Percentiles rank a stretch among this genome's conserved stretches.
phyloP scores from a whole-genome alignment of 1,140 invertebrate genomes.

The Uloborus diversus region DNA sequence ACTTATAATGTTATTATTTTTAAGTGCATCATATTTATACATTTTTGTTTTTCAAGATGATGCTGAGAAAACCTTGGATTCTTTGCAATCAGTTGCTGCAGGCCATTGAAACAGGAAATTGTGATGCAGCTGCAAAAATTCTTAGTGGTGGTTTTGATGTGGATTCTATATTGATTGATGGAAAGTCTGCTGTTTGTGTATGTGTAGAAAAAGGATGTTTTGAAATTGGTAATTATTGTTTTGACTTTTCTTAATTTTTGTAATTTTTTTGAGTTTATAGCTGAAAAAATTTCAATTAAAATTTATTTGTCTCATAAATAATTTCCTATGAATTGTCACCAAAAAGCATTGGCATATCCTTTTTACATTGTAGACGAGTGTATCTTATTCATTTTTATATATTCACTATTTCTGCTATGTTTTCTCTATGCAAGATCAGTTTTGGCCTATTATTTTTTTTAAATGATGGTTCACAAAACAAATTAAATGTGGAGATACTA shows the following conservation, averaged over 20 bases:
- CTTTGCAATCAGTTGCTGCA: conserved; percentile 3
- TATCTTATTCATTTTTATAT: no score
- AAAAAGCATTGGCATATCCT: no score
- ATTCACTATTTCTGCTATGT: no score
- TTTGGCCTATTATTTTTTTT: no score
- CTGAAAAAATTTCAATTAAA: no score
- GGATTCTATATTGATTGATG: neutral
- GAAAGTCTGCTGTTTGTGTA: conserved; percentile 7
- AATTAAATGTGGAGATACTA: no score
- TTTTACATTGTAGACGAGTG: no score
- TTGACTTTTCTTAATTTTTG: neutral
- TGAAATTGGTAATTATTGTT: conserved; percentile 14
- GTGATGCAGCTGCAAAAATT: neutral
- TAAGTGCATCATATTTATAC: neutral
- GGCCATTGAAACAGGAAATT: conserved; percentile 10
- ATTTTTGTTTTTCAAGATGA: neutral
- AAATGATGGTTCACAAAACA: no score
- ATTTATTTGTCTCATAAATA: no score
- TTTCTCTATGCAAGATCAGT: no score
- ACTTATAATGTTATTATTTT: neutral
- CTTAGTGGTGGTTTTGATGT: conserved; percentile 19
- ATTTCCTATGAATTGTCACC: no score
- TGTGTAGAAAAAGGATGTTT: conserved; percentile 20
- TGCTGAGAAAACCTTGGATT: conserved; percentile 7
- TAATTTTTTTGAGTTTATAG: neutral